Evolutionary conservation across 37 sponge, comb jelly and placozoan species (phyloP).

Genomic region (Dysidea cf. avara): DNA sequence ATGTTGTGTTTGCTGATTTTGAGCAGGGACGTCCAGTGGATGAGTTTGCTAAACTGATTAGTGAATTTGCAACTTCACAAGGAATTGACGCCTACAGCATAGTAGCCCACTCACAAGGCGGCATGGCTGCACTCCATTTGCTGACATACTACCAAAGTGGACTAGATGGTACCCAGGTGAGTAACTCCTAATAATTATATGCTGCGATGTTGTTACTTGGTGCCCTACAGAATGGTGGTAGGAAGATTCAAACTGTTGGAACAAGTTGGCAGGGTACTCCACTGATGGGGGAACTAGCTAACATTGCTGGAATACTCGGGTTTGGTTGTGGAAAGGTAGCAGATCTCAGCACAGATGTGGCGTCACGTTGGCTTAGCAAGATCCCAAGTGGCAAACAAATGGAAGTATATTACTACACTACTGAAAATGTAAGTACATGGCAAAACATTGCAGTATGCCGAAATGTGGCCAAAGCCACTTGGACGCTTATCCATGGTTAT

Average conservation of each 20-base stretch:
- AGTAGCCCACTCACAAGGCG: slow-evolving; percentile 49
- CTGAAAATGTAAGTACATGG: slow-evolving; percentile 6
- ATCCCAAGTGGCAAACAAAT: neutral
- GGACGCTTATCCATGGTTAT: too few species aligned
- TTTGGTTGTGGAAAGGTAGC: slow-evolving; percentile 14
- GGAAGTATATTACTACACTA: slow-evolving; percentile 30
- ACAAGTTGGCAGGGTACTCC: slow-evolving; percentile 26
- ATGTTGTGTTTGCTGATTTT: slow-evolving; percentile 8
- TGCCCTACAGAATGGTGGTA: slow-evolving; percentile 20
- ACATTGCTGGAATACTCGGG: slow-evolving; percentile 10
- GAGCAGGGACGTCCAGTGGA: slow-evolving; percentile 1
- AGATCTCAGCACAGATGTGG: slow-evolving; percentile 16
- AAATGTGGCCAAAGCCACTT: too few species aligned
- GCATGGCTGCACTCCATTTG: slow-evolving; percentile 20
- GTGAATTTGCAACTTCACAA: neutral
- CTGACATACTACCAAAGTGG: slow-evolving; percentile 2
- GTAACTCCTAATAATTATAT: too few species aligned
- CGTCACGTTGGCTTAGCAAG: neutral
- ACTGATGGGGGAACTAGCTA: slow-evolving; percentile 4
- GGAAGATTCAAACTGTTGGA: slow-evolving; percentile 21
- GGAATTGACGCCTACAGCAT: slow-evolving; percentile 13
- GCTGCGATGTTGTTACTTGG: too few species aligned
- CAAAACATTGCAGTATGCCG: too few species aligned
- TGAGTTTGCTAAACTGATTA: slow-evolving; percentile 6
- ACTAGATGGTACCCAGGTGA: too few species aligned